These are phyloP conservation scores for Rhizoglyphus robini DNA, from an alignment of 1,140 invertebrate genomes.

Conservation along the genomic window DNA sequence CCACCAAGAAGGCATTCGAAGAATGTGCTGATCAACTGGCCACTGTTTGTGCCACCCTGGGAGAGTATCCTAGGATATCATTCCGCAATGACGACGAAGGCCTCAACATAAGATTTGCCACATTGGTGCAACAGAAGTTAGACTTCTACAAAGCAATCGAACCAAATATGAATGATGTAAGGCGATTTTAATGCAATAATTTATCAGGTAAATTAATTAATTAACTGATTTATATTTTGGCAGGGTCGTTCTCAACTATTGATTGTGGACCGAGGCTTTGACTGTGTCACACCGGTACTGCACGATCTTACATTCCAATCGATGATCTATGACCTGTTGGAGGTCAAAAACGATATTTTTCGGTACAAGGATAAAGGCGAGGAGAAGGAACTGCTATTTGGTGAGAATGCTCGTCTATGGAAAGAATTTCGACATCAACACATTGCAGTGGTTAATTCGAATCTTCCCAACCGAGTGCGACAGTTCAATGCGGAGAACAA, in stretches of 20 bases:
- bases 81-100: neutral
- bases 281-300: neutral
- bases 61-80: neutral
- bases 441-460: neutral
- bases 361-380: neutral
- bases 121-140: neutral
- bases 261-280: slow-evolving; percentile 1
- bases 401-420: neutral
- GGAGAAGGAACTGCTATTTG: neutral
- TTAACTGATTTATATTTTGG: neutral
- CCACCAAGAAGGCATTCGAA: neutral
- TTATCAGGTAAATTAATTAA: too few relatives aligned
- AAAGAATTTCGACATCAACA: neutral
- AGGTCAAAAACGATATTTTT: neutral
- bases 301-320: neutral
- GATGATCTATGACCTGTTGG: neutral
- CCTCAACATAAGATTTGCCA: neutral
- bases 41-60: neutral
- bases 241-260: neutral
- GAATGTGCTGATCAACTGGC: slow-evolving; percentile 3
- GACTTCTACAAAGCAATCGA: neutral
- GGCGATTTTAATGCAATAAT: too few relatives aligned
- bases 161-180: neutral
- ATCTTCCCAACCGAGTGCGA: neutral
- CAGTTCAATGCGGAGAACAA: neutral